Base-by-base conservation (phyloP, 2,888 invertebrate species). In the Parnassius orleans region DNA sequence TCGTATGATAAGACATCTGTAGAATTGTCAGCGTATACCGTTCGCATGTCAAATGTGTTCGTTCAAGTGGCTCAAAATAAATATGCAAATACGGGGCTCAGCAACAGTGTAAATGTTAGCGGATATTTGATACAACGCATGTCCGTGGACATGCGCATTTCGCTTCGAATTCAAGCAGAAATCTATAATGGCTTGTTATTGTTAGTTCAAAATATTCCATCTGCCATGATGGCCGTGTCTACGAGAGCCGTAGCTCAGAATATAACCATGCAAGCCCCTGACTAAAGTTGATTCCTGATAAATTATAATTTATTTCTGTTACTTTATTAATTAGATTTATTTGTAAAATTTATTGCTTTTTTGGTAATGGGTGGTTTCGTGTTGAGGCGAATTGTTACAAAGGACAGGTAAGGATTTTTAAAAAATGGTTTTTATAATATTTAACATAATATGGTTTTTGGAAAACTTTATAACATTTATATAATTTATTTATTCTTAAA, bases 261-360 rank as follows among this genome's bases (percentile, higher is more conserved):
- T 46, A 33, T 61, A 14, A 52, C 24, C 56, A 61, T 56, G 44
- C 55, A 61, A 56, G 61, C 44, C 52, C 56, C 56, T 11, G 61
- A 56, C 12, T 61, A 56, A 24, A 19, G n/a, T 42, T 54, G 11
- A 15, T 3, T 56, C 33, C 55, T 15, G 19, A 33, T 60, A 50
- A 43, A 12, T 55, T 53, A 50, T 43, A 46, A 24, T 53, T 50
- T 11, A 12, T 48, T 53, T 19, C 2, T 15, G 14, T 47, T 54
- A 56, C 46, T 19, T 3, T 54, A 14, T 48, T 7, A 7, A 19
- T 50, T 54, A 10, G 43, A 12, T 48, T 53, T 41, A 10, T 2
- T 48, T 54, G 14, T 50, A 7, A 33, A 33, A 33, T 44, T 11
- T 44, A 42, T 57, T 44, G 44, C 7, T 48, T 24, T 33, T 52